Base-by-base conservation (phyloP, 64 coral and sea anemone species). In the Stichodactyla helianthus region DNA sequence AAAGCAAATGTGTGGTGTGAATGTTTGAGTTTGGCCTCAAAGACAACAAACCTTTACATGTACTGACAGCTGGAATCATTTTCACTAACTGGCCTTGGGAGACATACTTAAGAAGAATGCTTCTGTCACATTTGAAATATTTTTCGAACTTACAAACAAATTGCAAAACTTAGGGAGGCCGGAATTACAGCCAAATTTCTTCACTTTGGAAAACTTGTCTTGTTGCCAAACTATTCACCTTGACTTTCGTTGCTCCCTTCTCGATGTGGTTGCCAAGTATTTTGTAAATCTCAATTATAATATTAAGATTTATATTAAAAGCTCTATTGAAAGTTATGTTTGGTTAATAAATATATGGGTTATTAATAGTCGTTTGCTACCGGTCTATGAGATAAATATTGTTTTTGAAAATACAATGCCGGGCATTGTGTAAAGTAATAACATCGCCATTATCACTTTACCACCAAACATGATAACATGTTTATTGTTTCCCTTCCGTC, bases 1-100 rank as follows among this genome's bases (percentile, higher is more conserved):
- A 8, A 20, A 20, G 78, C 50, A 81, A 81, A 81, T 6, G 52
- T 81, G 52, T 54, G 51, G 50, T 81, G 77, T 79, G 77, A 52
- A 54, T 81, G 52, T 81, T 81, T 81, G 51, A 81, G 44, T 81
- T 54, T 52, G 31, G 50, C 50, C 78, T 53, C 78, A 79, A 79
- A 79, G 62, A 79, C 77, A 79, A 79, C 76, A 79, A 79, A 79
- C 50, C 6, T 81, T 54, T 20, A 7, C n/a, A n/a, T n/a, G n/a
- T n/a, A n/a, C 52, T 81, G 78, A 81, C 78, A 81, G 78, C 20
- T 53, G 6, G 52, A 53, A 81, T 81, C 78, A 20, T 50, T 81
- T 81, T 28, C n/a, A 19, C 52, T 54, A 52, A 81, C 78, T 81
- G 8, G n/a, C 78, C 78, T 16, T 81, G 78, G 78, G 78, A 81